Evolutionary conservation across 2,797 vertebrate genomes (phyloP), one percentile per base, ranked within the genome.

Genomic region (Crenichthys baileyi): DNA sequence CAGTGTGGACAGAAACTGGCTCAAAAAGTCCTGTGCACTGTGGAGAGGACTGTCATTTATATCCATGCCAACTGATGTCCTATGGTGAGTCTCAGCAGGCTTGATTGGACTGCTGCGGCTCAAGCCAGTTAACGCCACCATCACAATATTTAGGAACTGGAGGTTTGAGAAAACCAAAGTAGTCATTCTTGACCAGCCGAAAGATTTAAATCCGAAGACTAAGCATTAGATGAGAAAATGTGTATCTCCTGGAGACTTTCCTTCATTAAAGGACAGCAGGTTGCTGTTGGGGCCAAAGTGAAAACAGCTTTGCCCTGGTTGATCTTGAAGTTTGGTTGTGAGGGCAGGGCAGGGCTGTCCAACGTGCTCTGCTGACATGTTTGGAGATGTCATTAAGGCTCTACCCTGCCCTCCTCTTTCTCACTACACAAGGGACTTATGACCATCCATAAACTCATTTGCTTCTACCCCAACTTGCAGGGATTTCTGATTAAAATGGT

Each of bases 1-100:
- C 79, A 98, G 73, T 0, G 96, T 97, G 92, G 97, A 97, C 90
- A 98, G 94, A 79, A 99, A 96, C 75, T 97, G 96, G 0, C 95
- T 96, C 61, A 97, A 96, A 94, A 98, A 95, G 0, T 95, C 95
- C 89, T 95, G 95, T 63, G 96, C 94, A 89, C 96, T 95, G 5
- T 96, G 95, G 76, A 96, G 92, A 68, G 95, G 92, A 79, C 95
- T 94, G 0, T 96, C 96, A 1, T 94, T 94, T 67, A 92, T 89
- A 26, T 95, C 94, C 88, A 93, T 90, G 0, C 92, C 92, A 78
- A 94, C 93, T 24, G 95, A 91, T n/a, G 83, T 76, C 80, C 85
- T 86, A 83, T 73, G 89, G 0, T 92, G 93, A 82, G 89, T 95
- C 77, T 97, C 96, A 39, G 95, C 79, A 79, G 95, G 93, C 83